Base-by-base conservation (phyloP, 2,888 invertebrate genomes). In the Yponomeuta sedellus region DNA sequence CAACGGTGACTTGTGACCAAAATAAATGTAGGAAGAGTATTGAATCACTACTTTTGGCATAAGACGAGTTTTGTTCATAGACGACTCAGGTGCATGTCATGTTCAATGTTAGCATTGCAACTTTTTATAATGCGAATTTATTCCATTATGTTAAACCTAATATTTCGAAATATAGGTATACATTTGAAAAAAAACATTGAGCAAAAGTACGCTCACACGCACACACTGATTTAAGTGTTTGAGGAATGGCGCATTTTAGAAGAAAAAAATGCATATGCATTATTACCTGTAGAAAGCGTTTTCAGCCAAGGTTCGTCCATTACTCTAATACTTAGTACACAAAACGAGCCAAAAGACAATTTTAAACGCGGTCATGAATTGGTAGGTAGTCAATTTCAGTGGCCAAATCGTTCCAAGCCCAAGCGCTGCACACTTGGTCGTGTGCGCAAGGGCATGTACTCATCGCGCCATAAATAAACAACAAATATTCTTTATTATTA, bases 21-120 rank as follows among this genome's bases (percentile, higher is more conserved):
- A 64, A 64, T 64, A 52, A 16, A 39, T 25, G 25, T n/a, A 40
- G 44, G 63, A 40, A 19, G 10, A 44, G 10, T 44, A 40, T 76
- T 85, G 88, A 87, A 73, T 87, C 86, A 88, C 76, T 73, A 74
- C 20, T 77, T 82, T 86, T 88, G 89, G 89, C 89, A 85, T 81
- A n/a, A 73, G 72, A 76, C 59, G 20, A 72, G 72, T 73, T 68
- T 71, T 74, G 75, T 77, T 78, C 78, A 77, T 79, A 80, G 11
- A 59, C 59, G 22, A 59, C 25, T 59, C 59, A 59, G 44, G 1
- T 16, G 12, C 44, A 52, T 52, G 16, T 52, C 16, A 52, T 52
- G 44, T 16, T 12, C 4, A 52, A 10, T 10, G 19, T 57, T 57
- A 57, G 10, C 57, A 57, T 19, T 57, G 19, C 19, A 10, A 34